These are phyloP conservation scores for Drosophila orosa DNA, from an alignment of 1,140 invertebrate species.

Conservation along the genomic window DNA sequence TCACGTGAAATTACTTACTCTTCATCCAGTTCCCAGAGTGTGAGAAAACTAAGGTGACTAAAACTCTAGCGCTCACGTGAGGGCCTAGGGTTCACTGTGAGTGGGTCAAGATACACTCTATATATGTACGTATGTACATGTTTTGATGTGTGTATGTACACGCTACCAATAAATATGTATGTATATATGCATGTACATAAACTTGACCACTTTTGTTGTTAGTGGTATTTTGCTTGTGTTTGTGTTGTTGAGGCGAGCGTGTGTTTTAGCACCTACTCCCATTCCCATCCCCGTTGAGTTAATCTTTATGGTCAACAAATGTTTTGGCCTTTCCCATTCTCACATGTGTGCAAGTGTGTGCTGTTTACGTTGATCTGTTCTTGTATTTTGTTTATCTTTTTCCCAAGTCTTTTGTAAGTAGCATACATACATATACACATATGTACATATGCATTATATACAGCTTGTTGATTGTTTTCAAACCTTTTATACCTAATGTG, in stretches of 20 bases:
- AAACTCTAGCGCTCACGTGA: slow-evolving; percentile 29
- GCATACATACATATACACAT: not conserved
- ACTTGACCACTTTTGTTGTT: slow-evolving; percentile 55
- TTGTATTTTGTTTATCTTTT: slow-evolving; percentile 6
- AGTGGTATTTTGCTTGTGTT: slow-evolving; percentile 12
- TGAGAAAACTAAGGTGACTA: not conserved
- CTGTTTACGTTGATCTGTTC: slow-evolving; percentile 7
- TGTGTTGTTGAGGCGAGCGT: slow-evolving; percentile 20
- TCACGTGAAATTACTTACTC: not conserved
- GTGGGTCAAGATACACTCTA: slow-evolving; percentile 43
- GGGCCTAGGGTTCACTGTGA: slow-evolving; percentile 18
- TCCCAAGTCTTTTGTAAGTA: slow-evolving; percentile 1
- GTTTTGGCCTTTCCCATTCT: slow-evolving; percentile 28
- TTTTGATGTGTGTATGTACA: not conserved
- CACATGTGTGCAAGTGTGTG: slow-evolving; percentile 1
- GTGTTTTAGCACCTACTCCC: slow-evolving; percentile 73
- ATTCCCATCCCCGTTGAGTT: slow-evolving; percentile 41
- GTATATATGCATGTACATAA: slow-evolving; percentile 30
- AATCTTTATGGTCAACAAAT: slow-evolving; percentile 78
- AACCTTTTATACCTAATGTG: not conserved
- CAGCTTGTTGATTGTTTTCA: slow-evolving; percentile 3
- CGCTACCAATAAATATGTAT: slow-evolving; percentile 1
- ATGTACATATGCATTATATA: not conserved
- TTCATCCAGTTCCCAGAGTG: not conserved
- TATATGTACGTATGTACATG: not conserved